Evolutionary conservation across 2,113 vertebrate species (phyloP).

Genomic region (Pachycephala philippinensis): DNA sequence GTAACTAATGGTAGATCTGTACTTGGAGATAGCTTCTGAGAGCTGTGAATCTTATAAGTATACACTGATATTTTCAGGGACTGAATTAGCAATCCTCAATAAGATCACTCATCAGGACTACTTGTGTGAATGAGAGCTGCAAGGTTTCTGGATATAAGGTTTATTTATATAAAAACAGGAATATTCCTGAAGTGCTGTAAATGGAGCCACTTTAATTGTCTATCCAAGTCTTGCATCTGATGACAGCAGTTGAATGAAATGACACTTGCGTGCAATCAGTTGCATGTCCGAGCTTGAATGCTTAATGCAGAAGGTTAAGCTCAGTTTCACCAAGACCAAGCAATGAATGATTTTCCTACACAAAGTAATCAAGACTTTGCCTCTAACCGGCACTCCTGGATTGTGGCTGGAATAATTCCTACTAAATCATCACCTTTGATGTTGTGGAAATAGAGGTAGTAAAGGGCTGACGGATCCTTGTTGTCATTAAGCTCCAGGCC

Average conservation of each 20-base stretch:
- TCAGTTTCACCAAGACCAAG: background rate
- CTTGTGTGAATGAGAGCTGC: background rate
- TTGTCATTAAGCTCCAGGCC: background rate
- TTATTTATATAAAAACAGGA: slow-evolving; percentile 1
- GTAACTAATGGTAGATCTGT: background rate
- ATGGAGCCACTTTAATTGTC: background rate
- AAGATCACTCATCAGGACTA: background rate
- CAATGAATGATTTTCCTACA: background rate
- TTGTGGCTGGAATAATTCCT: background rate
- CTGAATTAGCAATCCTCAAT: background rate
- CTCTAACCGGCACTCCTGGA: background rate
- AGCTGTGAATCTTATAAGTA: background rate
- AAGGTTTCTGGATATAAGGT: slow-evolving; percentile 2
- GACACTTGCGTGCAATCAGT: background rate
- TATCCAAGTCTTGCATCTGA: background rate
- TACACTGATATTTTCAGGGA: background rate
- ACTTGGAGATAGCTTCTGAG: background rate
- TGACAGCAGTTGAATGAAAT: background rate
- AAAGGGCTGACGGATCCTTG: background rate
- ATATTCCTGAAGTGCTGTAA: background rate
- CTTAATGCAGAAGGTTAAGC: background rate
- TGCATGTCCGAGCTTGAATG: background rate
- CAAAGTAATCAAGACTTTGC: background rate
- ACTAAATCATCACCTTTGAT: background rate
- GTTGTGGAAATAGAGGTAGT: background rate